A percentile compares a stretch with the other conserved stretches of the same genome.
Evolutionary conservation across 2,888 invertebrate genomes (phyloP).

Genomic region (Agrotis ipsilon): DNA sequence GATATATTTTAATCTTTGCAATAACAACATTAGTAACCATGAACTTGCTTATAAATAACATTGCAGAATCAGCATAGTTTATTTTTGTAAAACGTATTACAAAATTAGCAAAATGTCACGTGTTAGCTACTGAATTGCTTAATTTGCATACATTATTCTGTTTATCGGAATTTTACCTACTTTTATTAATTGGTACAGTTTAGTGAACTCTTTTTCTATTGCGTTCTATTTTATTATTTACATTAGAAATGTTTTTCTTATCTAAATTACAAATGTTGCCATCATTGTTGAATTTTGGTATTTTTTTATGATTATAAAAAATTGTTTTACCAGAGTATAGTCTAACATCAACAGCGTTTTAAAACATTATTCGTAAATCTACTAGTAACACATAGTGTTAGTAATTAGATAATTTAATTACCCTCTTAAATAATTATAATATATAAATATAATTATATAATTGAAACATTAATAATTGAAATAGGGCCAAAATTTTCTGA

Average conservation of each 20-base stretch:
- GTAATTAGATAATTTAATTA: too few species aligned
- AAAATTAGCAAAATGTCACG: conserved; percentile 31
- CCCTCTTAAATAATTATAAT: too few species aligned
- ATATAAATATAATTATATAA: too few species aligned
- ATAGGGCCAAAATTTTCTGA: background rate
- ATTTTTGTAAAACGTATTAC: background rate
- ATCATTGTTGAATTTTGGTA: too few species aligned
- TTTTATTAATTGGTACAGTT: background rate
- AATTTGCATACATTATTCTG: conserved; percentile 21
- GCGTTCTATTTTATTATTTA: conserved; percentile 10
- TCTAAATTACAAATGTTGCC: too few species aligned
- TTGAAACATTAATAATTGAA: too few species aligned
- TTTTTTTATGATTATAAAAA: too few species aligned
- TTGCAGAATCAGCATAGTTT: conserved; percentile 2
- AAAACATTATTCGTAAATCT: too few species aligned
- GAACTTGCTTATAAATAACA: conserved; percentile 41
- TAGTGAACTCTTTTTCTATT: conserved; percentile 5
- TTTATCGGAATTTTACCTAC: conserved; percentile 18
- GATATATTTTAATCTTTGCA: background rate
- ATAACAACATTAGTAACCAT: conserved; percentile 35
- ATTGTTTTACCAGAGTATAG: too few species aligned
- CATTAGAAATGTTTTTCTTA: background rate
- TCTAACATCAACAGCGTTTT: too few species aligned
- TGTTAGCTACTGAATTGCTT: conserved; percentile 7
- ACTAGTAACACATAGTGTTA: too few species aligned